Base-by-base conservation (phyloP, 2,113 vertebrate genomes). In the Phyllostomus discolor region DNA sequence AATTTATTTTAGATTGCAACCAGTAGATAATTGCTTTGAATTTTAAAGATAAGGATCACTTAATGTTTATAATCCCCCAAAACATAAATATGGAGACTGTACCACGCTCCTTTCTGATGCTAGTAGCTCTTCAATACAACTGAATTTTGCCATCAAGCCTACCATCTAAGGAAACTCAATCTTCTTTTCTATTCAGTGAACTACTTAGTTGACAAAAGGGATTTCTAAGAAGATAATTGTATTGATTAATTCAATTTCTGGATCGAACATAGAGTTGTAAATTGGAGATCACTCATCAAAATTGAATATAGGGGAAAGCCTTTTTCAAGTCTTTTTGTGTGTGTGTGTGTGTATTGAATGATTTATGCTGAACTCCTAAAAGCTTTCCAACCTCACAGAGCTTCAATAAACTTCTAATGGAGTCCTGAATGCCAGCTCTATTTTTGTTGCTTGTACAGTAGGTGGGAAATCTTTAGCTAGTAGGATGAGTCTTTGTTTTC, bases 351-450 rank as follows among this genome's bases (percentile, higher is more conserved):
- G 11, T 88, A 84, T 91, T 96, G 90, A 97, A 85, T 97, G 96
- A 98, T 97, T 98, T 96, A 97, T 94, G 87, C 54, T 96, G 96
- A 96, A 97, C 90, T 97, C 96, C 87, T 98, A 94, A 98, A 97
- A 97, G 97, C 97, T 97, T 96, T 97, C 95, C 80, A 95, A 73
- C 80, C 95, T 96, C 89, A 88, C 89, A 95, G 95, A 96, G 90
- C 94, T 97, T 96, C 95, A 95, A 33, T 97, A 95, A 96, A 97
- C 93, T 96, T 97, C 93, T 97, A 97, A 96, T 97, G 89, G 93
- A 93, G 91, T 95, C 87, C 94, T 92, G 95, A 96, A 94, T 85
- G 83, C 91, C 81, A 93, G 83, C 79, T 94, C 97, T 97, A 86
- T 95, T 97, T 96, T 93, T 88, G 79, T 79, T 88, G 95, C 95